Evolutionary conservation across 2,797 vertebrate species (phyloP).

Genomic region (Enteromius radiatus): DNA sequence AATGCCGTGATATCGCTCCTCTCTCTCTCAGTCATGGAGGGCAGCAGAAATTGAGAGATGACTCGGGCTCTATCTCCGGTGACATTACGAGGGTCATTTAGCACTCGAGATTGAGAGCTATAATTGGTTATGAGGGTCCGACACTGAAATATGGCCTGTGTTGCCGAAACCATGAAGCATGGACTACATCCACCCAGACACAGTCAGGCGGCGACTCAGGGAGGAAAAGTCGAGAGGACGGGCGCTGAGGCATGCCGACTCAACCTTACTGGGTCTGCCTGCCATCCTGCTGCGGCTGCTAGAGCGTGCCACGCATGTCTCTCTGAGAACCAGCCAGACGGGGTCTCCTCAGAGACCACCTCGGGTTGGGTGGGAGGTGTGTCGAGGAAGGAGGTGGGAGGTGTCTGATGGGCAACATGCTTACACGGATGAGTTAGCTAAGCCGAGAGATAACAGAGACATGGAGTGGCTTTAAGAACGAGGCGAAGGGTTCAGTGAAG

Average conservation of each 20-base stretch:
- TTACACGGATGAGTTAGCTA: conserved; percentile 77
- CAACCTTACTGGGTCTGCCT: conserved; percentile 28
- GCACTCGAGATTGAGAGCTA: conserved; percentile 66
- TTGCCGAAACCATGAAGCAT: conserved; percentile 35
- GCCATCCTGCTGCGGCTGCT: conserved; percentile 29
- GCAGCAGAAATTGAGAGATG: conserved; percentile 74
- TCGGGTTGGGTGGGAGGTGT: conserved; percentile 27
- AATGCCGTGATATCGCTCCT: conserved; percentile 25
- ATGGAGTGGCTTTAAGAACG: conserved; percentile 43
- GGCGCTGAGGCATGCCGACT: conserved; percentile 35
- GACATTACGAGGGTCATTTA: conserved; percentile 81
- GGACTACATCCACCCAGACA: conserved; percentile 27
- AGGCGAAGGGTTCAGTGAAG: conserved; percentile 42
- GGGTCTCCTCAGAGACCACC: conserved; percentile 19
- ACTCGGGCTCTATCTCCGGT: conserved; percentile 68
- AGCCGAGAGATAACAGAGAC: conserved; percentile 74
- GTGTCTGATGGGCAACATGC: conserved; percentile 59
- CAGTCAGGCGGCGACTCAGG: conserved; percentile 19
- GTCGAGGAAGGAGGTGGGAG: conserved; percentile 29
- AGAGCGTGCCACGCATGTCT: conserved; percentile 29
- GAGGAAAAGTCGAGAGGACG: not conserved
- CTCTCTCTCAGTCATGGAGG: conserved; percentile 63
- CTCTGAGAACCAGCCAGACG: conserved; percentile 34
- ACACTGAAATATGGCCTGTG: conserved; percentile 52
- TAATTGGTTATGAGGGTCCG: conserved; percentile 56